These are phyloP conservation scores for Amiota mariae DNA, from an alignment of 2,888 invertebrate genomes.

Conservation along the genomic window DNA sequence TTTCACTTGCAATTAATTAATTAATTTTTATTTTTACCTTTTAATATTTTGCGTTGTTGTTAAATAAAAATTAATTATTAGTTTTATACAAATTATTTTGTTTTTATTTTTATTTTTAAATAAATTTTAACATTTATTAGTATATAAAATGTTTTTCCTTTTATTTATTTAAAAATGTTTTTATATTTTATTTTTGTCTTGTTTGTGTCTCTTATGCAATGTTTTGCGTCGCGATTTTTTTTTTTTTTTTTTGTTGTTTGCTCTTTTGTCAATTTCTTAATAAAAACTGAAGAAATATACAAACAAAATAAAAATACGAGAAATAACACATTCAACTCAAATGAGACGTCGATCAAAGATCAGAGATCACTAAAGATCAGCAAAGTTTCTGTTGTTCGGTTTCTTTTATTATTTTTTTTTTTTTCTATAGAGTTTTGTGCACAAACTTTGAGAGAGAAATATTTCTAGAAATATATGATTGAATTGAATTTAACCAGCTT, in stretches of 20 bases:
- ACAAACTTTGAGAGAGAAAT: too few relatives aligned
- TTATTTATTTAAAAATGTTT: background rate
- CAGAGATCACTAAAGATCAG: too few relatives aligned
- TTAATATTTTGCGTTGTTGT: background rate
- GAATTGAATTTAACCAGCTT: background rate
- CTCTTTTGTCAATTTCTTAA: too few relatives aligned
- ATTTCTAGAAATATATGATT: background rate
- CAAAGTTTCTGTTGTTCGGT: too few relatives aligned
- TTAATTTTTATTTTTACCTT: background rate
- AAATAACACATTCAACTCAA: too few relatives aligned
- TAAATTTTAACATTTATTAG: too few relatives aligned
- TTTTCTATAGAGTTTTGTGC: background rate
- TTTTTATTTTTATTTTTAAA: constrained; percentile 17
- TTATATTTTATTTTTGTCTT: constrained; percentile 18
- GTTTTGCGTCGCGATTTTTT: constrained; percentile 31
- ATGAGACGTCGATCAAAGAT: too few relatives aligned
- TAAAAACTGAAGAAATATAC: too few relatives aligned
- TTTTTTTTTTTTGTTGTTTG: constrained; percentile 34
- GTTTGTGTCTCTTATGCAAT: constrained; percentile 37
- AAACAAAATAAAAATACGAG: too few relatives aligned
- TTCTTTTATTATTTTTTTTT: background rate
- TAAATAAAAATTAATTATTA: constrained; percentile 13
- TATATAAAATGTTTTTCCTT: background rate
- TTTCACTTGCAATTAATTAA: constrained; percentile 10
- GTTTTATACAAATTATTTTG: constrained; percentile 21